phyloP scores from a whole-genome alignment of 1,140 invertebrate genomes.

The Musca vetustissima region DNA sequence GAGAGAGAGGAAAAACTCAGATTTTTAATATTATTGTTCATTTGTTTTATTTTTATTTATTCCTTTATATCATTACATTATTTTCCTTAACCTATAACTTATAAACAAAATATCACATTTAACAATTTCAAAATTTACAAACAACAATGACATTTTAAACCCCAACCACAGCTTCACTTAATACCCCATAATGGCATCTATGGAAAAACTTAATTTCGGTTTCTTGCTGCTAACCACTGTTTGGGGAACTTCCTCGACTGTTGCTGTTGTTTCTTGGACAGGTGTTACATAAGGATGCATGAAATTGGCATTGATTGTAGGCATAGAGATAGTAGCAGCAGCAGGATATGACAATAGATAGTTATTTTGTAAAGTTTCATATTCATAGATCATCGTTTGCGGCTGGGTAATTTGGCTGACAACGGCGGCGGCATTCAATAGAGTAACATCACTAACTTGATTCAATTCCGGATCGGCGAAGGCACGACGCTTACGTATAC shows the following conservation, averaged over 20 bases:
- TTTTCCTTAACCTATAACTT: too few species aligned
- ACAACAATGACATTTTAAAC: background rate
- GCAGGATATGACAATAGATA: background rate
- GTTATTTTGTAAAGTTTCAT: background rate
- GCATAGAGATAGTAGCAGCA: background rate
- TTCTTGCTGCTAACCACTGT: constrained; percentile 37
- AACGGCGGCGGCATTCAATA: constrained; percentile 26
- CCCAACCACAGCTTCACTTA: background rate
- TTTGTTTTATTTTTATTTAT: too few species aligned
- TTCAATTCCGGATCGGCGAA: constrained; percentile 62
- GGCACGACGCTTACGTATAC: constrained; percentile 59
- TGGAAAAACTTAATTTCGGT: constrained; percentile 61
- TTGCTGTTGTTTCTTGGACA: background rate
- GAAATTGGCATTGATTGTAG: background rate
- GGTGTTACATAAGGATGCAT: background rate
- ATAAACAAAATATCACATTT: background rate
- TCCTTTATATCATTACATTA: too few species aligned
- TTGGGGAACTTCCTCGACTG: background rate
- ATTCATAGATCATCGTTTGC: background rate
- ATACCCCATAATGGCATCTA: constrained; percentile 63
- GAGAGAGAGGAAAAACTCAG: too few species aligned
- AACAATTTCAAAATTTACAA: constrained; percentile 4
- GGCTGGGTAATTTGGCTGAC: constrained; percentile 28
- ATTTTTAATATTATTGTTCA: too few species aligned
- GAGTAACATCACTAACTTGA: constrained; percentile 45